Evolutionary conservation across 2,888 invertebrate species (phyloP).

Genomic region (Andricus quercusramuli): DNA sequence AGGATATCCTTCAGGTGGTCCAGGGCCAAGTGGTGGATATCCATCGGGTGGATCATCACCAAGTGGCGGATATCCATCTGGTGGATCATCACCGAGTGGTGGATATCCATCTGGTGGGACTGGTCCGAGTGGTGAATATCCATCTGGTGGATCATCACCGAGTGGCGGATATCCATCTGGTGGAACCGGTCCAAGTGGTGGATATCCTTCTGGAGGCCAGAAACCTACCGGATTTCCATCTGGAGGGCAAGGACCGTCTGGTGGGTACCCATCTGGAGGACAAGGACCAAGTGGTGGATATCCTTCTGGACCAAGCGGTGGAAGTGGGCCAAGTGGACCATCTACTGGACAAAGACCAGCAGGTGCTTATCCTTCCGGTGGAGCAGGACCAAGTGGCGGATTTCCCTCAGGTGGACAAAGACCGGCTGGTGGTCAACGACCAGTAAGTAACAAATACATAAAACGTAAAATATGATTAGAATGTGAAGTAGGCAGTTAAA

Average conservation of each 20-base stretch:
- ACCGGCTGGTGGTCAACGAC: constrained; percentile 63
- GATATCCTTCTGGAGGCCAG: constrained; percentile 60
- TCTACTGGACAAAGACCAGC: constrained; percentile 60
- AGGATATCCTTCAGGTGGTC: constrained; percentile 64
- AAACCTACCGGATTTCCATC: constrained; percentile 58
- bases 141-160: constrained; percentile 54
- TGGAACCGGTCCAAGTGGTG: constrained; percentile 32
- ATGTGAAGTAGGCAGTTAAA: not conserved
- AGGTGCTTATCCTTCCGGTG: constrained; percentile 49
- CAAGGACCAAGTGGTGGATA: constrained; percentile 58
- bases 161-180: constrained; percentile 59
- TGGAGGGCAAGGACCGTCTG: constrained; percentile 63
- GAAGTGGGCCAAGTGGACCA: constrained; percentile 54
- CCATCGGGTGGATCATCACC: constrained; percentile 56
- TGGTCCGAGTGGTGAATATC: constrained; percentile 42
- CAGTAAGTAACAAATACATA: constrained; percentile 62
- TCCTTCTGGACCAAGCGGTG: constrained; percentile 55
- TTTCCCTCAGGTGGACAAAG: constrained; percentile 48
- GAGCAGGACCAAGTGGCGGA: constrained; percentile 63
- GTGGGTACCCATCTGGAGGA: constrained; percentile 47
- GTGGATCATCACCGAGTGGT: constrained; percentile 49
- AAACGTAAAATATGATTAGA: not conserved
- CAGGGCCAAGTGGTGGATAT: constrained; percentile 63
- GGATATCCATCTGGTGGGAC: constrained; percentile 62
- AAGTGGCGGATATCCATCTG: constrained; percentile 58